Evolutionary conservation across 2,797 vertebrate species (phyloP), one percentile per base, ranked within the genome.

Genomic region (Sebastes wilsoni): DNA sequence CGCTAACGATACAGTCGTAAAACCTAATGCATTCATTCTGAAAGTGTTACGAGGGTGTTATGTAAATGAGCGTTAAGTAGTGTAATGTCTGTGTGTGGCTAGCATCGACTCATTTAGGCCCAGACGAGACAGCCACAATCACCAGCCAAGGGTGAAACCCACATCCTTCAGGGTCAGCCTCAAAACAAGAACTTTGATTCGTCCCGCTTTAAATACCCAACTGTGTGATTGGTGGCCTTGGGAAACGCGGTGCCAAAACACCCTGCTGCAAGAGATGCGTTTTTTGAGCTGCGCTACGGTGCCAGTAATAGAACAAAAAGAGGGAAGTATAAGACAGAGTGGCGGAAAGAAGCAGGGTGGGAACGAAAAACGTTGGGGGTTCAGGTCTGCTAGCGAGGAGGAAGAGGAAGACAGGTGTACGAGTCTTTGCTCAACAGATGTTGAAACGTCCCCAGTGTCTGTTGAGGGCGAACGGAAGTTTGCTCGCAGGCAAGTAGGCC

Each of bases 361-460:
- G 81, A 89, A 66, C 68, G 4, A 79, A 71, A 49, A 79, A 73
- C 5, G 61, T 11, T 52, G 75, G 52, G 78, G 58, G 88, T 88
- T 86, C 77, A 80, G 81, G 81, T 91, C 83, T 77, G 77, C 89
- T 76, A 76, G 82, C 87, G 77, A 89, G 87, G 85, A 93, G 94
- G 93, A 96, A 95, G 91, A 91, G 94, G 93, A 95, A 93, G 90
- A 93, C 94, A 95, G 95, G 94, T 96, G 95, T 94, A 86, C 80
- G 46, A 72, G 79, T 54, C 82, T 94, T 91, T 92, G 87, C 92
- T 90, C 90, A 92, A 93, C 95, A 95, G 93, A 95, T 95, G 94
- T 90, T 90, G 93, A 95, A 96, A 95, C 84, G 76, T 92, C 88
- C 85, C 84, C 75, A 28, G 88, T 74, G 90, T 93, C 91, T 91